phyloP scores from a whole-genome alignment of 2,888 invertebrate species.

The Acanthosoma haemorrhoidale region DNA sequence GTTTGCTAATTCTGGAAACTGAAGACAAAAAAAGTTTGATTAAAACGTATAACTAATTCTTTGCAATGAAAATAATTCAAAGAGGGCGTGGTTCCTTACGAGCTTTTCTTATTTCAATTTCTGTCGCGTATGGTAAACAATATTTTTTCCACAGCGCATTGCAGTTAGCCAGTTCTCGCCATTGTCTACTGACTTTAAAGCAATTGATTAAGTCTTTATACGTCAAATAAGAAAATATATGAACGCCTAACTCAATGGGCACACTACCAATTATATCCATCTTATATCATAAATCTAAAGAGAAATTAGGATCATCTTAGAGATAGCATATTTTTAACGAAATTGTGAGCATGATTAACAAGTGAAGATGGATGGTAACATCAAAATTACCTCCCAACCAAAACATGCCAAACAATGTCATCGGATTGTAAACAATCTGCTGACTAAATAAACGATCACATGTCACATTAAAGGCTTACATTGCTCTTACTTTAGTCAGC shows the following conservation, averaged over 20 bases:
- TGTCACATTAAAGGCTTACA: no score
- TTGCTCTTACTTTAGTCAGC: no score
- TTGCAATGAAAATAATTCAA: no score
- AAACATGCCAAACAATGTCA: no score
- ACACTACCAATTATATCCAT: slow-evolving; percentile 1
- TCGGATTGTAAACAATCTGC: no score
- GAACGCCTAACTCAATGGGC: background rate
- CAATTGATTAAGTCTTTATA: slow-evolving; percentile 13
- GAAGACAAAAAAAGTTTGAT: background rate
- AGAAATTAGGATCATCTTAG: background rate
- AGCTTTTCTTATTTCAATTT: background rate
- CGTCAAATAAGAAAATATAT: background rate
- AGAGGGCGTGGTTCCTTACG: background rate
- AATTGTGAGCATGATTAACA: no score
- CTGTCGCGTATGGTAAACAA: slow-evolving; percentile 4
- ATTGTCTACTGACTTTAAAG: background rate
- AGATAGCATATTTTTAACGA: no score
- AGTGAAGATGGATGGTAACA: no score
- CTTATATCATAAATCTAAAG: background rate
- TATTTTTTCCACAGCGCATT: slow-evolving; percentile 11
- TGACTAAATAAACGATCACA: no score
- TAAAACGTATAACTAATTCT: no score
- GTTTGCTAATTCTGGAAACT: background rate
- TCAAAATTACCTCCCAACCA: no score
- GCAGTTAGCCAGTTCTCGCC: background rate